Conservation (phyloP, 1,140 invertebrate species). For the Tetramorium alpestre region DNA sequence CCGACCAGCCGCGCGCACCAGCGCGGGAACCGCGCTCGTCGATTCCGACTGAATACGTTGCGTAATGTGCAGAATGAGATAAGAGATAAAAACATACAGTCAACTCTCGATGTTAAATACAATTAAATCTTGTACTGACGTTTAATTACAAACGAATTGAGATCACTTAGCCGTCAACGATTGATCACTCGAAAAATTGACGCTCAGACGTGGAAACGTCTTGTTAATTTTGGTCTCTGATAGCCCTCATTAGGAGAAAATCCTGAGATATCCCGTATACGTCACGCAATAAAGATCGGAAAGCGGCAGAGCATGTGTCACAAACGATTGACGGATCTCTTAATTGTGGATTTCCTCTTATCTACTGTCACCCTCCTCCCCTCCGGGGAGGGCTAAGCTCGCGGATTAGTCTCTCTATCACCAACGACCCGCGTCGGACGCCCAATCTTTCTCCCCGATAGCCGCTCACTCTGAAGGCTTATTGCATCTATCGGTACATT, state of each 20-base stretch:
- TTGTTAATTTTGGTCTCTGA: not conserved
- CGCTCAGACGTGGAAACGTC: not conserved
- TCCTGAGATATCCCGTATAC: constrained; percentile 10
- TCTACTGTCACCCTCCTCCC: constrained; percentile 83
- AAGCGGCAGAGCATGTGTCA: constrained; percentile 31
- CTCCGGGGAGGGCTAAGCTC: constrained; percentile 69
- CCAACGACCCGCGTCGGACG: constrained; percentile 77
- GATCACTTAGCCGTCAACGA: not conserved
- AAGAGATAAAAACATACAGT: not conserved
- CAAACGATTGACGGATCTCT: constrained; percentile 79
- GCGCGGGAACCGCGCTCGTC: not conserved
- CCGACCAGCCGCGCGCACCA: constrained; percentile 2
- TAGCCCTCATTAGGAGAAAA: constrained; percentile 9
- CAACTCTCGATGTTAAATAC: not conserved
- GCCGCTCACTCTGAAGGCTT: constrained; percentile 47
- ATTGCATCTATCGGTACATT: constrained; percentile 65
- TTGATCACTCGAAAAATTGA: not conserved
- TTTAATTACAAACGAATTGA: not conserved
- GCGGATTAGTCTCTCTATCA: constrained; percentile 84
- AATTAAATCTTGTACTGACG: not conserved
- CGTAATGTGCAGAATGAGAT: not conserved
- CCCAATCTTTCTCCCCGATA: constrained; percentile 81
- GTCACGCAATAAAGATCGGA: constrained; percentile 14
- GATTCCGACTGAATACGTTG: not conserved
- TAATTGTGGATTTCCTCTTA: constrained; percentile 83